These are phyloP conservation scores for Patiria miniata DNA, from an alignment of 35 echinoderm and acorn worm species.

Conservation along the genomic window DNA sequence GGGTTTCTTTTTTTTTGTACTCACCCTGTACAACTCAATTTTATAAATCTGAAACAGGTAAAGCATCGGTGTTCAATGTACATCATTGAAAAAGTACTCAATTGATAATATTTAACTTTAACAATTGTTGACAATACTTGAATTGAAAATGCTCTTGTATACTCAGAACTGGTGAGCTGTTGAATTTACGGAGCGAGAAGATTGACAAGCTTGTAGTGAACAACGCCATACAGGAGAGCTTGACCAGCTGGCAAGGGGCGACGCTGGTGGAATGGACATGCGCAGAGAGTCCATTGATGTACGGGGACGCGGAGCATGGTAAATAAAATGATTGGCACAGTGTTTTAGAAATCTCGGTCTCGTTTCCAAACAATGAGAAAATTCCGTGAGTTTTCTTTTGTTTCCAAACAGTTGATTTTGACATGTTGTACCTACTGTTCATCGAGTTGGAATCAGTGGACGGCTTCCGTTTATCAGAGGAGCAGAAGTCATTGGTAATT, in stretches of 20 bases:
- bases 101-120: no score
- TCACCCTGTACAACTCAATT: no score
- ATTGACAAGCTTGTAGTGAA: neutral
- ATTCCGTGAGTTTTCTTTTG: neutral
- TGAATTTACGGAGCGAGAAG: slow-evolving; percentile 33
- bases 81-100: no score
- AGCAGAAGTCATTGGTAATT: neutral
- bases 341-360: no score
- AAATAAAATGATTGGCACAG: no score
- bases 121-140: no score
- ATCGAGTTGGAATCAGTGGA: neutral
- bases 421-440: slow-evolving; percentile 5
- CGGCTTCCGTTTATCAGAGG: neutral
- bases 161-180: slow-evolving; percentile 23
- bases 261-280: slow-evolving; percentile 6
- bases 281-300: slow-evolving; percentile 16
- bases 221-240: slow-evolving; percentile 6
- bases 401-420: neutral
- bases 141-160: no score
- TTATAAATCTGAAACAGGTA: no score
- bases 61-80: no score
- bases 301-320: neutral
- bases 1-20: no score
- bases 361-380: no score
- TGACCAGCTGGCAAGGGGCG: neutral